Conservation (phyloP, 1,140 invertebrate species). For the Metaphire vulgaris region DNA sequence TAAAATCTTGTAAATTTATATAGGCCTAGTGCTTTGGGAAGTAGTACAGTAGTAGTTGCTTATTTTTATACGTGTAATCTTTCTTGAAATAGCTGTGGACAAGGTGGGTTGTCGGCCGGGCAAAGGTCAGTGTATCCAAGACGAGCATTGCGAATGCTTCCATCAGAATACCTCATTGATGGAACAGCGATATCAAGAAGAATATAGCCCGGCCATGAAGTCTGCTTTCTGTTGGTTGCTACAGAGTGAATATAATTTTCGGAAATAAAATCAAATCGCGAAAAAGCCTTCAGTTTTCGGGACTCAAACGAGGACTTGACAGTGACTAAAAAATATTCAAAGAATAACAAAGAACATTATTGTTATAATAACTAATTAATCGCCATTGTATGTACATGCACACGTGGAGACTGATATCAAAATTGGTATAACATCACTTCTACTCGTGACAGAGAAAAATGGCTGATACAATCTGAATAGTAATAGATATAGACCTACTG, state of each 20-base stretch:
- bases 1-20: too few species aligned
- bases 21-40: too few species aligned
- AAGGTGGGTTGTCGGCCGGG: too few species aligned
- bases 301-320: constrained; percentile 6
- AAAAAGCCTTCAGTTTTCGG: constrained; percentile 1
- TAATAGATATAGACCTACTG: too few species aligned
- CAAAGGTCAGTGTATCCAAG: too few species aligned
- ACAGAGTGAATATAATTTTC: not conserved
- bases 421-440: too few species aligned
- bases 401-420: not conserved
- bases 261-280: not conserved
- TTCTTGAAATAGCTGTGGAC: too few species aligned
- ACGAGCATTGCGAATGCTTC: constrained; percentile 1
- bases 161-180: not conserved
- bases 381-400: not conserved
- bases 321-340: not conserved
- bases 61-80: too few species aligned
- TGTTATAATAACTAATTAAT: not conserved
- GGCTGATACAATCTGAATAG: too few species aligned
- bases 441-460: too few species aligned
- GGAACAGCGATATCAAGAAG: not conserved
- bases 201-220: constrained; percentile 4
- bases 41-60: too few species aligned
- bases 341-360: not conserved
- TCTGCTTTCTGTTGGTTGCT: constrained; percentile 1